Conservation (phyloP, 2,888 invertebrate genomes). For the Tridacna gigas region DNA sequence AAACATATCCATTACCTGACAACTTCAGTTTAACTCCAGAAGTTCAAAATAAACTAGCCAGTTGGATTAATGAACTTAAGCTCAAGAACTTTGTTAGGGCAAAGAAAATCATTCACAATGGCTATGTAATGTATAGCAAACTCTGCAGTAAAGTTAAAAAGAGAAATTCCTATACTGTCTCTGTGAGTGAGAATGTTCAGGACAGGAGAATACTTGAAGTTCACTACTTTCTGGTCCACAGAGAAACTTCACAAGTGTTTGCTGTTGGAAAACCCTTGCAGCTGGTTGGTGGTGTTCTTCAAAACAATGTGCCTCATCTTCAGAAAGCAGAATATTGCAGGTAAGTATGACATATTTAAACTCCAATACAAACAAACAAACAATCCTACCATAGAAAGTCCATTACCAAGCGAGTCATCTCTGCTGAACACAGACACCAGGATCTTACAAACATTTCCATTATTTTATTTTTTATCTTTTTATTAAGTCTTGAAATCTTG, state of each 20-base stretch:
- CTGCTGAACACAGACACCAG: too few relatives aligned
- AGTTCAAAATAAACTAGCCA: conserved; percentile 10
- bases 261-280: conserved; percentile 32
- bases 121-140: conserved; percentile 36
- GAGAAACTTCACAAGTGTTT: conserved; percentile 28
- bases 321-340: conserved; percentile 14
- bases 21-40: conserved; percentile 24
- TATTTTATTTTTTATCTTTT: too few relatives aligned
- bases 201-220: conserved; percentile 28
- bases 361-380: too few relatives aligned
- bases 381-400: too few relatives aligned
- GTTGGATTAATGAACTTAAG: not conserved
- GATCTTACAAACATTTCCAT: too few relatives aligned
- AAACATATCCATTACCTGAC: not conserved
- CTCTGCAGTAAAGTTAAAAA: conserved; percentile 40
- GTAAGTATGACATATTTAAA: conserved; percentile 7
- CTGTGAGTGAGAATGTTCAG: not conserved
- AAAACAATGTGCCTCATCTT: conserved; percentile 27
- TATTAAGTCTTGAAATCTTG: too few relatives aligned
- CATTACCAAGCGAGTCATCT: too few relatives aligned
- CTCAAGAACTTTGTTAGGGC: conserved; percentile 12
- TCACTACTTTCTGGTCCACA: conserved; percentile 29
- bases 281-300: conserved; percentile 21
- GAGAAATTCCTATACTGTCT: conserved; percentile 42
- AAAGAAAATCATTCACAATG: conserved; percentile 31